A percentile compares a stretch with the other conserved stretches of the same genome.
phyloP scores from a whole-genome alignment of 2,797 vertebrate species.

The Parotocinclus haroldoi region DNA sequence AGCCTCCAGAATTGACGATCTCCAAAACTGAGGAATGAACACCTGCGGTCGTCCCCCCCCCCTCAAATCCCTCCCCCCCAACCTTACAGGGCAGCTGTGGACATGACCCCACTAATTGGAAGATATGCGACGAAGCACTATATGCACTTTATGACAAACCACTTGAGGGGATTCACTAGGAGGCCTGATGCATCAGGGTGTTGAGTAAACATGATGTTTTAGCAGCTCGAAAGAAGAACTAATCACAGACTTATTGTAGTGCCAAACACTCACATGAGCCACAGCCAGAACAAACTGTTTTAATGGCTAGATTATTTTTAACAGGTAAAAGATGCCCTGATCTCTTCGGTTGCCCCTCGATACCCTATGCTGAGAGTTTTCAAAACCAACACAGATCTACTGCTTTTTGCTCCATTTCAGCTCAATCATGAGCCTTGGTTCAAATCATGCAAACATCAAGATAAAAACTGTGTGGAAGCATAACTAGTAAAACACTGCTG shows the following conservation, averaged over 20 bases:
- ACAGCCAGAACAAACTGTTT: conserved; percentile 57
- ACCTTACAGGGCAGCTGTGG: conserved; percentile 35
- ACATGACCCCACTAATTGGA: conserved; percentile 29
- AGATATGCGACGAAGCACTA: conserved; percentile 84
- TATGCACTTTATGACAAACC: conserved; percentile 93
- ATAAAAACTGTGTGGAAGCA: conserved; percentile 14
- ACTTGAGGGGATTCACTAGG: conserved; percentile 49
- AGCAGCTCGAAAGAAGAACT: conserved; percentile 37
- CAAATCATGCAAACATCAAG: conserved; percentile 2
- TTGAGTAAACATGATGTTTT: conserved; percentile 58
- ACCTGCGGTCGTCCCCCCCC: background rate
- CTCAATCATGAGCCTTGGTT: too few species aligned
- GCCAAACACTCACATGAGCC: conserved; percentile 71
- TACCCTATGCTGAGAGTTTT: background rate
- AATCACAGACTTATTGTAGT: conserved; percentile 75
- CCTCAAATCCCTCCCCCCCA: conserved; percentile 19
- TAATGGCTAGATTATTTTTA: conserved; percentile 23
- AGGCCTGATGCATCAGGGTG: conserved; percentile 65
- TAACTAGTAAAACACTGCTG: conserved; percentile 26
- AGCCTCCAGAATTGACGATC: conserved; percentile 55
- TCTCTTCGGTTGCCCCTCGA: background rate
- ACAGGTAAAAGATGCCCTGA: conserved; percentile 24
- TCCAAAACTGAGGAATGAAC: conserved; percentile 70
- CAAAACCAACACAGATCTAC: background rate
- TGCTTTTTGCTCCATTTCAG: background rate